phyloP scores from a whole-genome alignment of 1,140 invertebrate genomes.

The Drosophila mayri region DNA sequence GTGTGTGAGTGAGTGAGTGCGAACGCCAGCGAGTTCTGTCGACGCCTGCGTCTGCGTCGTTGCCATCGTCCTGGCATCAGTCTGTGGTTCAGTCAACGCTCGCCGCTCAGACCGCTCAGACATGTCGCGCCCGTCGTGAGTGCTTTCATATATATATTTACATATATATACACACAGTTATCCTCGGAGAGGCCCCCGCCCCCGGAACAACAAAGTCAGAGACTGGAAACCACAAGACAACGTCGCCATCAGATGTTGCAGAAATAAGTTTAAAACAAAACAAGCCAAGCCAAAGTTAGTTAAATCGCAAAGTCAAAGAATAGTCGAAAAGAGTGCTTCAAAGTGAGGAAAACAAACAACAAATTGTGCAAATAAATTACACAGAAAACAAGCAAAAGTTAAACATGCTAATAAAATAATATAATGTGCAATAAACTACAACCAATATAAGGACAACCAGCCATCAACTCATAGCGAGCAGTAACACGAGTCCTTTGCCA shows the following conservation, averaged over 20 bases:
- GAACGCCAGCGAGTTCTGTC: conserved; percentile 35
- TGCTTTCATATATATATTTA: conserved; percentile 50
- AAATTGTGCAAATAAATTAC: conserved; percentile 38
- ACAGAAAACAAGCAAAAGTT: conserved; percentile 34
- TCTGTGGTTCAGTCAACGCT: conserved; percentile 74
- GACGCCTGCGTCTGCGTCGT: conserved; percentile 42
- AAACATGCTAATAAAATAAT: conserved; percentile 8
- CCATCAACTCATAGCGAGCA: conserved; percentile 13
- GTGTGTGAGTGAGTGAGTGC: conserved; percentile 1
- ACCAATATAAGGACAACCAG: conserved; percentile 8
- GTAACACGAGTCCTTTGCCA: conserved; percentile 19
- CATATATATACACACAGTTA: conserved; percentile 31
- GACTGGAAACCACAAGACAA: conserved; percentile 57
- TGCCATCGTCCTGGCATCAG: conserved; percentile 50
- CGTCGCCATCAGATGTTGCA: conserved; percentile 69
- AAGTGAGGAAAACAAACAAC: conserved; percentile 19
- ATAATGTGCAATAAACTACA: conserved; percentile 76
- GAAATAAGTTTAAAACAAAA: conserved; percentile 59
- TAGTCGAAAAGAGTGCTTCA: conserved; percentile 32
- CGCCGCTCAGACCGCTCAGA: conserved; percentile 76
- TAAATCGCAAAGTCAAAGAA: conserved; percentile 33
- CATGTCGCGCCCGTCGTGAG: conserved; percentile 76
- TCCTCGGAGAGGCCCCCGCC: conserved; percentile 31
- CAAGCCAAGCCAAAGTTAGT: conserved; percentile 20
- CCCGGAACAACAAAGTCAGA: conserved; percentile 40